phyloP scores from a whole-genome alignment of 2,797 vertebrate genomes.

The Cuniculus paca region DNA sequence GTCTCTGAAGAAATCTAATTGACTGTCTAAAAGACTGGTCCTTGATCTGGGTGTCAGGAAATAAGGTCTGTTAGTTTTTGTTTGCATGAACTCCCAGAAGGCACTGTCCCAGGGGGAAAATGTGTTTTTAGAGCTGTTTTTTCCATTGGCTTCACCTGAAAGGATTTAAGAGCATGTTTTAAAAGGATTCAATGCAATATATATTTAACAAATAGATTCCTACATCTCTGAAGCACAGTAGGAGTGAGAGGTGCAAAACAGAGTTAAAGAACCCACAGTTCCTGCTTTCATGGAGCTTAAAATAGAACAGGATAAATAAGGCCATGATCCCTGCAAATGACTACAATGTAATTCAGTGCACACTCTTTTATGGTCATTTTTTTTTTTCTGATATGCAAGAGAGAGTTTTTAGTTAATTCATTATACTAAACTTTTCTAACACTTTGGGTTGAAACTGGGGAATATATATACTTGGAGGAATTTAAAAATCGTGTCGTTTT shows the following conservation, averaged over 20 bases:
- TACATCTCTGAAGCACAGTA: not conserved
- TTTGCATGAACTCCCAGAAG: not conserved
- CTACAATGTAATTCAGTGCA: not conserved
- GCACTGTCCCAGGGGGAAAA: not conserved
- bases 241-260: not conserved
- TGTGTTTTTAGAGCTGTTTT: not conserved
- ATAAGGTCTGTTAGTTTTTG: not conserved
- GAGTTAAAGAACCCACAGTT: not conserved
- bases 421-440: not conserved
- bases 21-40: not conserved
- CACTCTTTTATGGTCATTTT: slow-evolving; percentile 50
- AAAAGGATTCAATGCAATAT: not conserved
- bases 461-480: not conserved
- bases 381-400: slow-evolving; percentile 69
- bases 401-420: slow-evolving; percentile 70
- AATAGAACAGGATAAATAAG: not conserved
- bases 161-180: slow-evolving; percentile 37
- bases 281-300: not conserved
- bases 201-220: not conserved
- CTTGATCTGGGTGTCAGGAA: not conserved
- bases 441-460: slow-evolving; percentile 22
- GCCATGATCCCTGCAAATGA: not conserved
- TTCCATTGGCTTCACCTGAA: not conserved
- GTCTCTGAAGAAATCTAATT: not conserved
- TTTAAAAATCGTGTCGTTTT: not conserved